Percentiles rank a stretch among this genome's conserved stretches.
Conservation (phyloP, 2,888 invertebrate species). For the Acanthacorydalis orientalis region DNA sequence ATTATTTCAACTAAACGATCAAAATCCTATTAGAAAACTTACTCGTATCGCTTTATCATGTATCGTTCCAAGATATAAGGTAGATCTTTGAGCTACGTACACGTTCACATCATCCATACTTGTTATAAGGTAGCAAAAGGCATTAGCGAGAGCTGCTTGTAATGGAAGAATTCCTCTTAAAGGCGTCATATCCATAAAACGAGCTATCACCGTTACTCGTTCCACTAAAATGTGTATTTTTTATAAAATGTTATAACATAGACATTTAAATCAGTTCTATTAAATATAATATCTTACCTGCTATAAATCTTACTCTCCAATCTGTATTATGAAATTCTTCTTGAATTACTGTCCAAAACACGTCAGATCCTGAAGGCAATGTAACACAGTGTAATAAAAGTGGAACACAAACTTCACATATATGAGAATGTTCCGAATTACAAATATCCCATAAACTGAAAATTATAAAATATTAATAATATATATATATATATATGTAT, state of each 20-base stretch:
- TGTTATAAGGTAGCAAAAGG: conserved; percentile 91
- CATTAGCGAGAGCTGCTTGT: conserved; percentile 87
- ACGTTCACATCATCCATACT: conserved; percentile 93
- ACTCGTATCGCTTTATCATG: conserved; percentile 79
- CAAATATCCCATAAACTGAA: conserved; percentile 81
- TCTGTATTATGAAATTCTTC: conserved; percentile 83
- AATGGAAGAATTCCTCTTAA: conserved; percentile 66
- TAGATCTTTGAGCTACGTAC: conserved; percentile 85
- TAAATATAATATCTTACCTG: conserved; percentile 34
- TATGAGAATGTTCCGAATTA: conserved; percentile 84
- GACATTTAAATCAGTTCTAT: not conserved
- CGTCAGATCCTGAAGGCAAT: conserved; percentile 82
- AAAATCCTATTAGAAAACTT: conserved; percentile 14
- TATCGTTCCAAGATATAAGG: conserved; percentile 82
- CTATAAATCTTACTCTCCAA: conserved; percentile 80
- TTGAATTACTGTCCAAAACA: conserved; percentile 90
- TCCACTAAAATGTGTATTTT: too few species aligned
- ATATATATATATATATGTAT: not conserved
- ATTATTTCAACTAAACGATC: too few species aligned
- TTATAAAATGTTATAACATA: not conserved
- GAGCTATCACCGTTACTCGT: conserved; percentile 79
- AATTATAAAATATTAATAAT: conserved; percentile 7
- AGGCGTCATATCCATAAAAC: conserved; percentile 84
- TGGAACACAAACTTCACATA: conserved; percentile 83
- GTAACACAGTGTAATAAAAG: conserved; percentile 89